Evolutionary conservation across 2,888 invertebrate genomes (phyloP), one percentile per base, ranked within the genome.

Genomic region (Acleris literana): DNA sequence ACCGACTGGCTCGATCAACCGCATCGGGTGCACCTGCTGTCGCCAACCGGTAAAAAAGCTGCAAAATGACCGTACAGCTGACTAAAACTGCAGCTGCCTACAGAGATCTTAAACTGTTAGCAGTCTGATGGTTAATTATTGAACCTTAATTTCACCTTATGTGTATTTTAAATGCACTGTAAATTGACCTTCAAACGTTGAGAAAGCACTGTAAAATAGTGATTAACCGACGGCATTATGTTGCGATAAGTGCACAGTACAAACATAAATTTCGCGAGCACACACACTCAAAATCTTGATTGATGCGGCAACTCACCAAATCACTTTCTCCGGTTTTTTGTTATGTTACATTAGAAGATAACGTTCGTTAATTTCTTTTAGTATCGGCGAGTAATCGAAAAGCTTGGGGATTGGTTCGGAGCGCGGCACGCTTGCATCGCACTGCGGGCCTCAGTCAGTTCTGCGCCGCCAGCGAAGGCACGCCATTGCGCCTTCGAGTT

Each of bases 341-440:
- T 79, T 78, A 72, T 72, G 74, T 80, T 78, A 77, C 75, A 74
- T 75, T 73, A 75, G 73, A 72, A 76, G 80, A 82, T 83, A 85
- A 82, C 79, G 77, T 83, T 84, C 72, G 82, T 85, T 87, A 86
- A 88, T 89, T 85, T 86, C 81, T 79, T 86, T 76, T 80, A 74
- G 77, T 81, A 83, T 82, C 80, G 74, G 74, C 78, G 79, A 80
- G 79, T 84, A 85, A 87, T 86, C 83, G 83, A 84, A 88, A 86
- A 82, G 85, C 85, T 88, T 83, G 84, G 83, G 84, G 87, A 90
- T 90, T 85, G 87, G 80, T 75, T 76, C 80, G 71, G 81, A 79
- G 79, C 39, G 80, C 78, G 82, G 81, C 79, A 80, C 78, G 78
- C 74, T 85, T 86, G 85, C 82, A 77, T 72, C 72, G 71, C 73